These are phyloP conservation scores for Aethes cnicana DNA, from an alignment of 2,888 invertebrate genomes.

Conservation along the genomic window DNA sequence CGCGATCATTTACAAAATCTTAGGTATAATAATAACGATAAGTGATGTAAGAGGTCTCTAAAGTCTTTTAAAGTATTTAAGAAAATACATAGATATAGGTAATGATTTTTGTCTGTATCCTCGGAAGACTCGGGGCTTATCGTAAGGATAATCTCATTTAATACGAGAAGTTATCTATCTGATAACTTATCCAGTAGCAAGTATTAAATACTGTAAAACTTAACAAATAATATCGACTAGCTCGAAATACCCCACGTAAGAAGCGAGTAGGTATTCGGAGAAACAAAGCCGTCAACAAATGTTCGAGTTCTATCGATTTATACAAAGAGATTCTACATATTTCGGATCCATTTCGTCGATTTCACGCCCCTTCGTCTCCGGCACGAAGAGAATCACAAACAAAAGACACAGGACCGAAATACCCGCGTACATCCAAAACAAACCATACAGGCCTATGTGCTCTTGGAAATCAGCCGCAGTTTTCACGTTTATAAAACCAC, in stretches of 20 bases:
- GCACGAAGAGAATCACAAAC: constrained; percentile 92
- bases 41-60: constrained; percentile 6
- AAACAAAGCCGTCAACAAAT: constrained; percentile 1
- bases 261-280: constrained; percentile 12
- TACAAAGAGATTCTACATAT: constrained; percentile 81
- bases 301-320: constrained; percentile 71
- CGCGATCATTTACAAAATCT: no score
- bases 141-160: constrained; percentile 17
- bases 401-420: constrained; percentile 90
- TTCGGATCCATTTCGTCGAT: constrained; percentile 93
- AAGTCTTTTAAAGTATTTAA: background rate
- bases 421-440: constrained; percentile 93
- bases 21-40: no score
- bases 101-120: constrained; percentile 18
- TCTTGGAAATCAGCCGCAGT: constrained; percentile 90
- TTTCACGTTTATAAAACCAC: constrained; percentile 92
- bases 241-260: no score
- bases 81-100: background rate
- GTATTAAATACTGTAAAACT: constrained; percentile 9
- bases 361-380: constrained; percentile 94
- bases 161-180: constrained; percentile 2
- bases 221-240: no score
- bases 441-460: constrained; percentile 88
- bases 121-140: constrained; percentile 19
- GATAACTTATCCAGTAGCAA: constrained; percentile 10